Conservation (phyloP, 1,140 invertebrate species). For the Drosophila simulans region DNA sequence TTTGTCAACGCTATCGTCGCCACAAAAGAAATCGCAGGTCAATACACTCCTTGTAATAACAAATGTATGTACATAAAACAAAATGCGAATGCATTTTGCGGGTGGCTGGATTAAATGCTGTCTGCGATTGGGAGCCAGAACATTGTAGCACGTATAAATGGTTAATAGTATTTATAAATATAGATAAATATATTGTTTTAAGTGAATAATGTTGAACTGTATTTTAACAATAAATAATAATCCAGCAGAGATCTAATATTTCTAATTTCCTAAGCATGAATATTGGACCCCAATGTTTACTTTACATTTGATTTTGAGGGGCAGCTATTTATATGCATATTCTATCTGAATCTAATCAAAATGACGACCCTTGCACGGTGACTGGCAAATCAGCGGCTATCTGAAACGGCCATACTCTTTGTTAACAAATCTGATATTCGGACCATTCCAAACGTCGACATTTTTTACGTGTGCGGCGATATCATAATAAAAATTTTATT, state of each 20-base stretch:
- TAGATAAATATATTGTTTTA: too few species aligned
- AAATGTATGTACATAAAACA: not conserved
- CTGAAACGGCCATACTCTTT: conserved; percentile 9
- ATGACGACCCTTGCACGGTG: conserved; percentile 15
- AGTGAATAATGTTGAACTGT: too few species aligned
- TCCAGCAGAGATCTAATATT: too few species aligned
- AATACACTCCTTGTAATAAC: conserved; percentile 46
- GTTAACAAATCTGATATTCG: conserved; percentile 23
- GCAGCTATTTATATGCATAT: not conserved
- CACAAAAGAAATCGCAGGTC: conserved; percentile 63
- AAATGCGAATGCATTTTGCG: not conserved
- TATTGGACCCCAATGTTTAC: too few species aligned
- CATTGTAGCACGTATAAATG: too few species aligned
- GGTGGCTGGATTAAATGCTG: not conserved
- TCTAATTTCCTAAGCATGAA: too few species aligned
- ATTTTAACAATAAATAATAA: too few species aligned
- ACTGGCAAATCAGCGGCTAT: conserved; percentile 17
- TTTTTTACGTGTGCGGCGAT: conserved; percentile 64
- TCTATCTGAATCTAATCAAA: conserved; percentile 1
- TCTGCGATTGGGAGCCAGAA: too few species aligned
- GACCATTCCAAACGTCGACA: conserved; percentile 10
- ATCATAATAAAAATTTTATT: conserved; percentile 84
- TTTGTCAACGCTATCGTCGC: conserved; percentile 13
- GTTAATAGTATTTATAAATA: too few species aligned
- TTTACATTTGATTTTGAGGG: too few species aligned